Evolutionary conservation across 2,797 vertebrate species (phyloP), one percentile per base, ranked within the genome.

Genomic region (Bufotes viridis): DNA sequence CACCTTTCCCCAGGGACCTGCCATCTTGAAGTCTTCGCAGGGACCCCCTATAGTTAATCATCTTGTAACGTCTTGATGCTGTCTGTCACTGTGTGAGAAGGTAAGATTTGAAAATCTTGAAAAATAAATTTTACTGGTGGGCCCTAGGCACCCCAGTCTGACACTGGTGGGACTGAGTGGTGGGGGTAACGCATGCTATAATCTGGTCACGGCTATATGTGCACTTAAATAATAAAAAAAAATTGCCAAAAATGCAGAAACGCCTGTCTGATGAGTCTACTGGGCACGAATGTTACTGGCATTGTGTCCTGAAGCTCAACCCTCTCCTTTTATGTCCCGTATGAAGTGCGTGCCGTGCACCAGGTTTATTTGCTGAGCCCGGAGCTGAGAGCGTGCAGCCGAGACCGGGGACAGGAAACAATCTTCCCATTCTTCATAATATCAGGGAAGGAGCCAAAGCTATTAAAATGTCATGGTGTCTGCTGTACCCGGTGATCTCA

Each of bases 351-450:
- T 34, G 70, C 34, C 82, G 55, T 60, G 29, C 69, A 58, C 14
- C 49, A 60, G 70, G 58, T 34, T 57, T 81, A 58, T 87, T 78
- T 78, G 49, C 87, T 22, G 53, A 87, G 18, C 61, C n/a, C 20
- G 12, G 42, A 9, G n/a, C 26, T 69, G 65, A 83, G 78, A 18
- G 26, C 34, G 65, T 17, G 29, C 14, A n/a, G 14, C 55, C 22
- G 70, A 24, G 70, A 70, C 12, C 22, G 11, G 57, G 42, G 69
- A 42, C 75, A 34, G 49, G 90, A 88, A 74, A 83, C 89, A 63
- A 87, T 87, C 88, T 78, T 85, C 88, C 90, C 84, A 85, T 90
- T 90, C 90, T 72, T 86, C 87, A 78, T 26, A 70, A 51, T 42
- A 0, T 1, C 79, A 63, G 6, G 69, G 72, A 34, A 78, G 61